A percentile compares a stretch with the other conserved stretches of the same genome.
Evolutionary conservation across 92 coral and sea anemone species (phyloP).

Genomic region (Heliopora coerulea): DNA sequence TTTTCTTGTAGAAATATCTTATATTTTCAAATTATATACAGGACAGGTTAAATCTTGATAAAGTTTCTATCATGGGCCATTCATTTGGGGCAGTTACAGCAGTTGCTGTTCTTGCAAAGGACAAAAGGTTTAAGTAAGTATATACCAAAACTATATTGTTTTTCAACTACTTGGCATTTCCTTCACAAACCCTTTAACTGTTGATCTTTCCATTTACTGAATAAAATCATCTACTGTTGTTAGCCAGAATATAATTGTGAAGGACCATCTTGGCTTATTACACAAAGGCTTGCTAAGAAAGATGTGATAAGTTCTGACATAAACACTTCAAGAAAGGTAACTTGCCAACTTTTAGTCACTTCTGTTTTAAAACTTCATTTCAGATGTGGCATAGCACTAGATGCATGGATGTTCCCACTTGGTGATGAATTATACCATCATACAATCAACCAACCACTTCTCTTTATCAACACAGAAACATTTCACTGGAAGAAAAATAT

Average conservation of each 20-base stretch:
- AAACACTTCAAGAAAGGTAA: no score
- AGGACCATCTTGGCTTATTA: no score
- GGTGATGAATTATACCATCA: constrained; percentile 67
- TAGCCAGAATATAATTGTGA: neutral
- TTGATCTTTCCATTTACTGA: no score
- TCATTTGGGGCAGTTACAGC: constrained; percentile 96
- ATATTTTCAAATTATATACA: constrained; percentile 32
- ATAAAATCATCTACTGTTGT: no score
- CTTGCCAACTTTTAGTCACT: no score
- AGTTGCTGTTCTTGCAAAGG: constrained; percentile 67
- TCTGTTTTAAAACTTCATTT: no score
- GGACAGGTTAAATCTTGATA: constrained; percentile 74
- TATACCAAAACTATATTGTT: neutral
- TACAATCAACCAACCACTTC: constrained; percentile 69
- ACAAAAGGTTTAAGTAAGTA: constrained; percentile 84
- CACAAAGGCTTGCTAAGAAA: no score
- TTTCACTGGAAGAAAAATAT: constrained; percentile 92
- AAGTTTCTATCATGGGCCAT: constrained; percentile 75
- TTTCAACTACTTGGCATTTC: no score
- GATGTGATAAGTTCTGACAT: no score
- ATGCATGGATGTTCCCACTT: constrained; percentile 95
- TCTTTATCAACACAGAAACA: constrained; percentile 76
- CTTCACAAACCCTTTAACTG: no score
- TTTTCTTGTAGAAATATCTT: no score
- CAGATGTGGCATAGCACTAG: constrained; percentile 93